These are phyloP conservation scores for Pogonocichla stellata DNA, from an alignment of 2,113 vertebrate genomes.

Conservation along the genomic window DNA sequence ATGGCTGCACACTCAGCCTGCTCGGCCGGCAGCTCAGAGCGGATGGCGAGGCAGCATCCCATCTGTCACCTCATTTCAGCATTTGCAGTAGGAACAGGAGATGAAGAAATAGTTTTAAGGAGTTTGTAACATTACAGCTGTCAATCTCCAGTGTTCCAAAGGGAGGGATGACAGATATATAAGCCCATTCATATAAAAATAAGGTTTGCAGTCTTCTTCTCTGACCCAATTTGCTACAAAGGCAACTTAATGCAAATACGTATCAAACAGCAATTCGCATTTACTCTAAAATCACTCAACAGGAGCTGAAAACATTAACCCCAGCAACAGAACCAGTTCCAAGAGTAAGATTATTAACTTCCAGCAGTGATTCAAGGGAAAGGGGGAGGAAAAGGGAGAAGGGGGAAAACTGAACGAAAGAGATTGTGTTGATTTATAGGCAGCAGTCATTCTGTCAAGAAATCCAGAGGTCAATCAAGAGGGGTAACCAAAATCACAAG, in stretches of 20 bases:
- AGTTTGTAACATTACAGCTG: conserved; percentile 59
- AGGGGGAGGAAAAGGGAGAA: not conserved
- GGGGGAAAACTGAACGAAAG: not conserved
- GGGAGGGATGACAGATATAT: conserved; percentile 53
- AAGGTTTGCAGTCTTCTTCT: conserved; percentile 19
- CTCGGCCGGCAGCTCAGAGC: not conserved
- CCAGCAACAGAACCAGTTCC: conserved; percentile 72
- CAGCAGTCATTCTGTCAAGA: conserved; percentile 40
- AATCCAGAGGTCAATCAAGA: conserved; percentile 62
- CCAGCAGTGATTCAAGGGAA: conserved; percentile 48
- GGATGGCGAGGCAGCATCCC: not conserved
- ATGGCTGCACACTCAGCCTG: not conserved
- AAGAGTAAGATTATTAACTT: conserved; percentile 59
- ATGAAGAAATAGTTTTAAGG: conserved; percentile 59
- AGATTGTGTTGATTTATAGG: conserved; percentile 20
- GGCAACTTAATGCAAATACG: conserved; percentile 47
- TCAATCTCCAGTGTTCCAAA: conserved; percentile 49
- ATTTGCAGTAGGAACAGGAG: conserved; percentile 28
- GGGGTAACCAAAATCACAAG: conserved; percentile 65
- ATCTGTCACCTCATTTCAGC: conserved; percentile 38
- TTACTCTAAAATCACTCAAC: conserved; percentile 44
- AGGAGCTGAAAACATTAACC: conserved; percentile 68
- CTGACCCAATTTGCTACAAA: conserved; percentile 59
- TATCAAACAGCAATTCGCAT: conserved; percentile 46
- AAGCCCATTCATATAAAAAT: conserved; percentile 57